A percentile compares a stretch with the other conserved stretches of the same genome.
phyloP scores from a whole-genome alignment of 2,113 vertebrate genomes.

The Epinephelus moara region DNA sequence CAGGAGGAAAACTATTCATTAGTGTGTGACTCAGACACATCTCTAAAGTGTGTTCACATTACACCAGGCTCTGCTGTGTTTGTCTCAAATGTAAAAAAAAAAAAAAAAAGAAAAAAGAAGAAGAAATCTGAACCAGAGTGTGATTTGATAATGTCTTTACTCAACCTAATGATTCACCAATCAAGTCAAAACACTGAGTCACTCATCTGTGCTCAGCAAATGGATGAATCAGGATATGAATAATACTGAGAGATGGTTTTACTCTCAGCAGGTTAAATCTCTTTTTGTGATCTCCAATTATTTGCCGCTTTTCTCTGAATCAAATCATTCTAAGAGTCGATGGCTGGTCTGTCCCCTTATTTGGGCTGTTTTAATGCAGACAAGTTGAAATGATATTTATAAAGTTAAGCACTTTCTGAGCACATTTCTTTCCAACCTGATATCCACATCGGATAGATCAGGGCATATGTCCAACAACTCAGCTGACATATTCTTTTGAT shows the following conservation, averaged over 20 bases:
- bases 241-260: background rate
- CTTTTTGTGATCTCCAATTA: background rate
- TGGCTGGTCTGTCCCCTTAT: background rate
- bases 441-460: background rate
- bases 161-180: slow-evolving; percentile 19
- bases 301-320: slow-evolving; percentile 6
- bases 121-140: too few relatives aligned
- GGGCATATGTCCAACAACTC: background rate
- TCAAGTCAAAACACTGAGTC: slow-evolving; percentile 13
- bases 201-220: slow-evolving; percentile 2
- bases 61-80: slow-evolving; percentile 2
- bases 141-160: background rate
- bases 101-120: background rate
- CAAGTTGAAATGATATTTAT: background rate
- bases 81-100: background rate
- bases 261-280: background rate
- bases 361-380: background rate
- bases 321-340: background rate
- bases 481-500: background rate
- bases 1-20: slow-evolving; percentile 55
- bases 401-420: background rate
- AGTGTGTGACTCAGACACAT: slow-evolving; percentile 59
- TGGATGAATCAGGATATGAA: slow-evolving; percentile 4
- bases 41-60: slow-evolving; percentile 31
- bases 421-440: background rate